Evolutionary conservation across 2,797 vertebrate species (phyloP).

Genomic region (Buceros bicornis): DNA sequence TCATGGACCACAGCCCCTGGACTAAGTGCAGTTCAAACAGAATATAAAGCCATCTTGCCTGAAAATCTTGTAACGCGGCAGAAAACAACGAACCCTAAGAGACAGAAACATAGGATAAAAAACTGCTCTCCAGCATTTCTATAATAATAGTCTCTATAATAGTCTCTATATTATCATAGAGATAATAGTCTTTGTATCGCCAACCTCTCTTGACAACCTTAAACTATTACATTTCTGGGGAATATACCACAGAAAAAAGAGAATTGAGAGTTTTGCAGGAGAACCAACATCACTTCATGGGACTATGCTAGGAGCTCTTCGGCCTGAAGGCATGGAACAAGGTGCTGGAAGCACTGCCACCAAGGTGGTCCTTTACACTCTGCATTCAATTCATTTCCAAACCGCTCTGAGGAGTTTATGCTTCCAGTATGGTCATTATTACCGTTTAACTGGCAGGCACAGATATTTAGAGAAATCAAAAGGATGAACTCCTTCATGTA

Average conservation of each 20-base stretch:
- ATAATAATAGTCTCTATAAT: background rate
- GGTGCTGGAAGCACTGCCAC: background rate
- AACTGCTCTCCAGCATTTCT: background rate
- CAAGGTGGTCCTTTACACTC: background rate
- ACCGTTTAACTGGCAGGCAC: background rate
- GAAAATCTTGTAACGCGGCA: background rate
- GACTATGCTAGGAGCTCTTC: background rate
- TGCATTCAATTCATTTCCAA: background rate
- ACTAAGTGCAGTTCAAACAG: background rate
- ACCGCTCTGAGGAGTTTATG: background rate
- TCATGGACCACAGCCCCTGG: background rate
- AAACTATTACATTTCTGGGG: background rate
- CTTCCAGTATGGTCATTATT: background rate
- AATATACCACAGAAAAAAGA: background rate
- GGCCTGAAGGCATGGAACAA: rapidly evolving
- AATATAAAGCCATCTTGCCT: background rate
- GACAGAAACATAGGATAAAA: background rate
- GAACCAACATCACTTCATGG: background rate
- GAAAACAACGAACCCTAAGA: background rate
- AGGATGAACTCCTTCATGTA: background rate
- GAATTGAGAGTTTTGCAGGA: background rate
- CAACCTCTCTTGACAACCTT: background rate
- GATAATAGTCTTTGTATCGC: background rate
- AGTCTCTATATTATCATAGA: no score
- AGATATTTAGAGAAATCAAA: background rate